Base-by-base conservation (phyloP, 2,113 vertebrate species). In the Amia ocellicauda region DNA sequence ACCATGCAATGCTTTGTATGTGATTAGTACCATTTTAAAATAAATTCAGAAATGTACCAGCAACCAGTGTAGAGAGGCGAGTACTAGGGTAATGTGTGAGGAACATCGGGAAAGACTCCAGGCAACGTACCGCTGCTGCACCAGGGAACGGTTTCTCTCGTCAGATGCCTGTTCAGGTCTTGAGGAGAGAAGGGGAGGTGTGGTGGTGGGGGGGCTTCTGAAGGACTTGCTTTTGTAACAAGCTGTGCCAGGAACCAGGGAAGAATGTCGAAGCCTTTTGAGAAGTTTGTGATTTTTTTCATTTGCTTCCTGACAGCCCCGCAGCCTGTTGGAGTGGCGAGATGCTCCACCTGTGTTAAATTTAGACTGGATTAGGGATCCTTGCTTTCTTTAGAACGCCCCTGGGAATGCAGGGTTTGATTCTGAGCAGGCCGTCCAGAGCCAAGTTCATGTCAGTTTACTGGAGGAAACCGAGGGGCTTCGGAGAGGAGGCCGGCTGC, bases 291-390 rank as follows among this genome's bases (percentile, higher is more conserved):
- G 67, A 68, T 75, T 81, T 76, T 70, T 78, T 63, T 62, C 83
- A 82, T 85, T 85, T 87, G 81, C 81, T 79, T 73, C 52, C 40
- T 84, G 85, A 88, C 79, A 81, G 75, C 71, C 75, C 55, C 68
- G 36, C 71, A 78, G 80, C 76, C 69, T 19, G 28, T 11, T 71
- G 81, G 77, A 88, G 82, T 81, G 73, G 78, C 68, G 68, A 47
- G 68, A 77, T 76, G 64, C 58, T 45, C 67, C 78, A 80, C 78
- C 76, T 80, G 78, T 75, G 80, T 80, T 83, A 68, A 74, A 80
- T 80, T 71, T 78, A 78, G 71, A 60, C 63, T 60, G 78, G 71
- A 76, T 82, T 82, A 78, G 66, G 63, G 67, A 72, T 76, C 65
- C 68, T 76, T 75, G 56, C 56, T 53, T 72, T 50, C 74, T 83